Evolutionary conservation across 2,113 vertebrate species (phyloP).

Genomic region (Brachyistius frenatus): DNA sequence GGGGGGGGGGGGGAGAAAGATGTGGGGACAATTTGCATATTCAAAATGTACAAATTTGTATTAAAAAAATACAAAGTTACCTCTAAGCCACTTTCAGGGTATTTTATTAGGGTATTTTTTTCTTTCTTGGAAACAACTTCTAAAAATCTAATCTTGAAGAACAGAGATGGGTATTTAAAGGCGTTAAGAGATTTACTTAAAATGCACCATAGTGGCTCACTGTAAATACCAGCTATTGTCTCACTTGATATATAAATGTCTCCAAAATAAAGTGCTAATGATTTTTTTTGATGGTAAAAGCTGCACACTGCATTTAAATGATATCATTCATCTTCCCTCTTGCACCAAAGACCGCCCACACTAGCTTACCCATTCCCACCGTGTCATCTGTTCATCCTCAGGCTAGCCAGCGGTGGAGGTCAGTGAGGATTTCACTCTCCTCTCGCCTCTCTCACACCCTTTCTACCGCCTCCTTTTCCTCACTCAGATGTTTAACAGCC

Average conservation of each 20-base stretch:
- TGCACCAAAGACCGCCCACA: slow-evolving; percentile 53
- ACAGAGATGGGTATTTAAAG: too few relatives aligned
- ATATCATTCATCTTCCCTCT: slow-evolving; percentile 31
- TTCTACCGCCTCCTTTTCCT: background rate
- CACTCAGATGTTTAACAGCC: background rate
- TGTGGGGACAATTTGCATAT: too few relatives aligned
- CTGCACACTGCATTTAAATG: slow-evolving; percentile 43
- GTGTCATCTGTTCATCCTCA: slow-evolving; percentile 62
- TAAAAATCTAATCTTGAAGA: too few relatives aligned
- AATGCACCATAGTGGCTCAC: slow-evolving; percentile 3
- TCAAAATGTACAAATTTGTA: too few relatives aligned
- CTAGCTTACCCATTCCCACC: slow-evolving; percentile 54
- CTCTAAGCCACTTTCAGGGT: too few relatives aligned
- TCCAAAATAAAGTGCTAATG: slow-evolving; percentile 44
- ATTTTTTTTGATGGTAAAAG: slow-evolving; percentile 40
- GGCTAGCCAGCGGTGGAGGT: slow-evolving; percentile 64
- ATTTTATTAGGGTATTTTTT: too few relatives aligned
- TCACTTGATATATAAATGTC: slow-evolving; percentile 29
- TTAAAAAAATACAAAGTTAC: too few relatives aligned
- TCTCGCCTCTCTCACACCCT: slow-evolving; percentile 7
- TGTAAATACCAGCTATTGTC: slow-evolving; percentile 16
- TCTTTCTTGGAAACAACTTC: too few relatives aligned
- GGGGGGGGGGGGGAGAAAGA: too few relatives aligned
- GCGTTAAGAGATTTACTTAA: slow-evolving; percentile 11
- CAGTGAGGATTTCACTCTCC: slow-evolving; percentile 50